A percentile compares a stretch with the other conserved stretches of the same genome.
Conservation (phyloP, 2,113 vertebrate genomes). For the Isichthys henryi region DNA sequence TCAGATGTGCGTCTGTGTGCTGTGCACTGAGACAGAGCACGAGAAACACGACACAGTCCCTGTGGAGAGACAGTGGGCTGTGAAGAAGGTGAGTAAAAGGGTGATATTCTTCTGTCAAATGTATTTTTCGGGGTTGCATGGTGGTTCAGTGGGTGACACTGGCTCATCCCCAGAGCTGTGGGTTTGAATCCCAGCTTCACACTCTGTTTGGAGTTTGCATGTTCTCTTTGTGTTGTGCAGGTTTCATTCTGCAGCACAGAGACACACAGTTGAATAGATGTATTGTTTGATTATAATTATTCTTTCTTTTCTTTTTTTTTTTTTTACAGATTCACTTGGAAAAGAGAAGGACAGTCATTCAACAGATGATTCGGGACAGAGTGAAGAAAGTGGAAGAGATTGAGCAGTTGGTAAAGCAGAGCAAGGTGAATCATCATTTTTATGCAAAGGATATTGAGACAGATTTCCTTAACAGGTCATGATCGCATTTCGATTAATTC, state of each 20-base stretch:
- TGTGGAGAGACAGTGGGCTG: slow-evolving; percentile 18
- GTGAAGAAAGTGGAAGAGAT: slow-evolving; percentile 23
- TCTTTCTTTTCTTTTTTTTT: neutral
- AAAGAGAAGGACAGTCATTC: neutral
- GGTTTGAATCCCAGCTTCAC: neutral
- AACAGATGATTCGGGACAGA: slow-evolving; percentile 25
- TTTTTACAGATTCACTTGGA: slow-evolving; percentile 6
- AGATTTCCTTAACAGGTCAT: neutral
- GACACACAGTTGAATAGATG: neutral
- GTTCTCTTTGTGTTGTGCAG: neutral
- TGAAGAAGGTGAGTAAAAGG: slow-evolving; percentile 21
- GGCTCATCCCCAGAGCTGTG: neutral
- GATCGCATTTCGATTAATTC: neutral
- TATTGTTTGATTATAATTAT: neutral
- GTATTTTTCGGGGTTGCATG: neutral
- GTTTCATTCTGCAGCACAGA: neutral
- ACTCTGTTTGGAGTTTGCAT: neutral
- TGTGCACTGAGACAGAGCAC: slow-evolving; percentile 36
- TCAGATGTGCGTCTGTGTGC: slow-evolving; percentile 13
- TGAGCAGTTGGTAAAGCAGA: slow-evolving; percentile 1
- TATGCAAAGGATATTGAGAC: neutral
- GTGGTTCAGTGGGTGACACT: neutral
- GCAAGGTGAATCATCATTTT: slow-evolving; percentile 12
- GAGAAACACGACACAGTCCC: slow-evolving; percentile 19
- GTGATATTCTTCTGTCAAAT: neutral